A percentile compares a stretch with the other conserved stretches of the same genome.
These are phyloP conservation scores for Drosophila kikkawai DNA, from an alignment of 1,140 invertebrate species.

Conservation along the genomic window DNA sequence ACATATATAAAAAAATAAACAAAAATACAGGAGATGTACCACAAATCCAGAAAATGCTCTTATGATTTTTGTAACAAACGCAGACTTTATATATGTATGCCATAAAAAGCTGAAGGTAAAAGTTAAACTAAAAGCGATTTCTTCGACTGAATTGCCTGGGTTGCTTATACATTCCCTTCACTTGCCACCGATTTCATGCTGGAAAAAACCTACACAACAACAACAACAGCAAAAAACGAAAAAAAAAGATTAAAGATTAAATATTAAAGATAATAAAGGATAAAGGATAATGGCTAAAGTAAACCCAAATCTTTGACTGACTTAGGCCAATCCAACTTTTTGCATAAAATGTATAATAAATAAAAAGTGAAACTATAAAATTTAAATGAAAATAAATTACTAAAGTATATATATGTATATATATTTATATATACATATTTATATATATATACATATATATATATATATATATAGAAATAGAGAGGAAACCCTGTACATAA, in stretches of 20 bases:
- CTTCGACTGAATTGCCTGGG: conserved; percentile 42
- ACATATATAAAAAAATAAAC: conserved; percentile 4
- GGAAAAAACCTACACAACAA: not conserved
- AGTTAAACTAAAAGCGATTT: conserved; percentile 12
- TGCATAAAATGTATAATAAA: conserved; percentile 59
- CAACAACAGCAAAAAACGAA: conserved; percentile 7
- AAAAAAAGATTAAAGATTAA: not conserved
- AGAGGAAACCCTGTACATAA: conserved; percentile 27
- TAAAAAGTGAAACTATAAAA: conserved; percentile 20
- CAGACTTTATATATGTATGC: conserved; percentile 28
- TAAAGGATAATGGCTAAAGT: conserved; percentile 5
- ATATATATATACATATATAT: conserved; percentile 19
- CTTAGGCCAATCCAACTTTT: conserved; percentile 54
- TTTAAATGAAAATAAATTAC: conserved; percentile 20
- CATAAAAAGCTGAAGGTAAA: conserved; percentile 22
- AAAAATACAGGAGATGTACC: conserved; percentile 24
- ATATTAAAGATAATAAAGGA: not conserved
- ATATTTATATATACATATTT: conserved; percentile 16
- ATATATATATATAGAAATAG: conserved; percentile 27
- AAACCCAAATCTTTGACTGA: conserved; percentile 66
- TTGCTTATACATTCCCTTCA: not conserved
- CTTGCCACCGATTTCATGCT: not conserved
- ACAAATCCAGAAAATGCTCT: conserved; percentile 71
- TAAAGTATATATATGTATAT: conserved; percentile 20
- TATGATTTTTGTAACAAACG: conserved; percentile 77